Base-by-base conservation (phyloP, 1,140 invertebrate genomes). In the Drosophila ogumai region DNA sequence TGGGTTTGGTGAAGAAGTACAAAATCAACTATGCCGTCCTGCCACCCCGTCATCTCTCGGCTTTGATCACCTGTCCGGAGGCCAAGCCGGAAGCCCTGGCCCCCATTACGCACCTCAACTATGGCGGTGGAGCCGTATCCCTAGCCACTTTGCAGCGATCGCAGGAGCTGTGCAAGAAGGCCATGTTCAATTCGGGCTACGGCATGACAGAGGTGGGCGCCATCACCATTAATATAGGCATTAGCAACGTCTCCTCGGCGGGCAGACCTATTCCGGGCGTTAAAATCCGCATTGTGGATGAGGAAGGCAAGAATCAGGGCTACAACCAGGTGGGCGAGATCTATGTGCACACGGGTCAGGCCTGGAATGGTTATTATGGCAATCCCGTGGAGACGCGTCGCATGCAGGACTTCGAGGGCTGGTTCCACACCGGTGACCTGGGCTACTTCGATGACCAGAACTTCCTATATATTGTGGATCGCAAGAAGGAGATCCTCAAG, bases 401-500 rank as follows among this genome's bases (percentile, higher is more conserved):
- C 19, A 90, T 92, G 19, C 94, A 94, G 71, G 93, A 95, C 65
- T 91, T 95, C 54, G 95, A 95, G 44, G 96, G 96, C 15, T 97
- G 95, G 95, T 93, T 96, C 19, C 95, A 95, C 69, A 96, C 96
- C 13, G 96, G 96, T 17, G 96, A 97, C 87, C 86, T 97, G 44
- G 94, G 95, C 13, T 96, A 95, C 80, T 95, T 95, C 63, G 95
- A 97, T 64, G 93, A 95, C 13, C 93, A 96, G 22, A 93, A 94
- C 5, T 95, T 93, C 71, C 94, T 96, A 61, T 96, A 93, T 65
- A 94, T 96, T 74, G 94, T 96, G 0, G 96, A 97, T 78, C 93
- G 96, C 38, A 82, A 96, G 19, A 97, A 97, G 75, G 96, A 96
- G 88, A 93, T 97, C 13, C 95, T 97, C 41, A 97, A 97, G 91